phyloP scores from a whole-genome alignment of 2,113 vertebrate species.

The Holacanthus passer region DNA sequence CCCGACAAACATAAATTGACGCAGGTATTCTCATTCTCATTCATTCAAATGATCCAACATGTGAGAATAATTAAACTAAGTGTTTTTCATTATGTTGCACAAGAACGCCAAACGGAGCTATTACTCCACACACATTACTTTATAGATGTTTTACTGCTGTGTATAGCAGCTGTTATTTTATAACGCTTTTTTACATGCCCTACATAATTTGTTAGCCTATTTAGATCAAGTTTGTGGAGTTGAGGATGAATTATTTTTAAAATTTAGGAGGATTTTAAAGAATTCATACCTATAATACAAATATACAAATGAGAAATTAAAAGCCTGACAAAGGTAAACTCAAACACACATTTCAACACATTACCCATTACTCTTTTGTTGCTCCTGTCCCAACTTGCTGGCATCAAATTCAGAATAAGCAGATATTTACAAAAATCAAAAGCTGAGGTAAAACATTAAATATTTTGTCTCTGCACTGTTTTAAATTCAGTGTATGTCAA shows the following conservation, averaged over 20 bases:
- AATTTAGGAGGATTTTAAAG: not conserved
- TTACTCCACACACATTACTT: constrained; percentile 30
- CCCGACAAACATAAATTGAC: constrained; percentile 3
- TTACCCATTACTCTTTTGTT: too few species aligned
- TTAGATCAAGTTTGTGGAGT: not conserved
- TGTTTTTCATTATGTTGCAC: constrained; percentile 43
- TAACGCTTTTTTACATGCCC: constrained; percentile 17
- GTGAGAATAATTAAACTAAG: constrained; percentile 59
- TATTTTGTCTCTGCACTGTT: too few species aligned
- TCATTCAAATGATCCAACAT: constrained; percentile 32
- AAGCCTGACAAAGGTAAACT: not conserved
- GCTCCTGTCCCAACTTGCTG: too few species aligned
- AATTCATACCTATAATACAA: not conserved
- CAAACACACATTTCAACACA: not conserved
- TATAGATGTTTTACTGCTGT: constrained; percentile 23
- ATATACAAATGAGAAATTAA: not conserved
- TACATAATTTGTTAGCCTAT: not conserved
- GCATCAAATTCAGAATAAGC: too few species aligned
- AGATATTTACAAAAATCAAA: too few species aligned
- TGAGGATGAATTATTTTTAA: not conserved
- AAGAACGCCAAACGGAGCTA: constrained; percentile 32
- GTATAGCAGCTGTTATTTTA: constrained; percentile 2
- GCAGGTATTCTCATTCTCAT: constrained; percentile 29
- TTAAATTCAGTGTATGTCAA: too few species aligned
- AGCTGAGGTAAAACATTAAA: too few species aligned